These are phyloP conservation scores for Phymanthus crucifer DNA, from an alignment of 92 coral and sea anemone genomes.

Conservation along the genomic window DNA sequence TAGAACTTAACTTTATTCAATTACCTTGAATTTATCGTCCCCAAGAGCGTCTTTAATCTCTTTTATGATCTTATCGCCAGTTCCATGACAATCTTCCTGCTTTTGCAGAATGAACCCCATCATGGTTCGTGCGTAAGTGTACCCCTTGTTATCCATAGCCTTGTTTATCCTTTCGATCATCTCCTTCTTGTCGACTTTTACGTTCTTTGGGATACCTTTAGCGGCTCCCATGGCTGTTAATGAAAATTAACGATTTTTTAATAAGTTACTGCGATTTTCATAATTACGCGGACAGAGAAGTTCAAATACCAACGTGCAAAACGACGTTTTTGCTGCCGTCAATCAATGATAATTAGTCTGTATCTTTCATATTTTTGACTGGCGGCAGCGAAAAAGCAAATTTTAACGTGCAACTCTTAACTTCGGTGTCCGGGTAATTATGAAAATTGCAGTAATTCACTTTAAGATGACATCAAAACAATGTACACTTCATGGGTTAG, in stretches of 20 bases:
- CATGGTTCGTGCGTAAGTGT: conserved; percentile 23
- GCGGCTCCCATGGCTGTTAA: conserved; percentile 29
- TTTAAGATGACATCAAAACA: too few relatives aligned
- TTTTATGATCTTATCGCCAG: conserved; percentile 18
- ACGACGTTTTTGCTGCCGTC: too few relatives aligned
- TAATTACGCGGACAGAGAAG: too few relatives aligned
- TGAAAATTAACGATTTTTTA: neutral
- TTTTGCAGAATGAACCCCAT: conserved; percentile 27
- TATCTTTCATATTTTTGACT: too few relatives aligned
- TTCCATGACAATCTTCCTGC: conserved; percentile 26
- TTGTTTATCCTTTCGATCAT: conserved; percentile 18
- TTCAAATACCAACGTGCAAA: too few relatives aligned
- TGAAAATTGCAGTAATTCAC: too few relatives aligned
- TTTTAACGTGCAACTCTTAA: too few relatives aligned
- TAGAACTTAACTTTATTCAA: neutral
- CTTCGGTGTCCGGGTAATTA: too few relatives aligned
- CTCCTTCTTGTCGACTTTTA: conserved; percentile 14
- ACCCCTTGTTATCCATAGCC: conserved; percentile 18
- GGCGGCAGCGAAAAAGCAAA: too few relatives aligned
- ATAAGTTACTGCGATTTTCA: too few relatives aligned
- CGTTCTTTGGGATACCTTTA: conserved; percentile 30
- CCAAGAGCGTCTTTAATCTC: conserved; percentile 37
- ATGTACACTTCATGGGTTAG: too few relatives aligned
- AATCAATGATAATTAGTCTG: too few relatives aligned
- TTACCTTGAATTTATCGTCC: conserved; percentile 26